These are phyloP conservation scores for Diachasmimorpha longicaudata DNA, from an alignment of 1,140 invertebrate species.

Conservation along the genomic window DNA sequence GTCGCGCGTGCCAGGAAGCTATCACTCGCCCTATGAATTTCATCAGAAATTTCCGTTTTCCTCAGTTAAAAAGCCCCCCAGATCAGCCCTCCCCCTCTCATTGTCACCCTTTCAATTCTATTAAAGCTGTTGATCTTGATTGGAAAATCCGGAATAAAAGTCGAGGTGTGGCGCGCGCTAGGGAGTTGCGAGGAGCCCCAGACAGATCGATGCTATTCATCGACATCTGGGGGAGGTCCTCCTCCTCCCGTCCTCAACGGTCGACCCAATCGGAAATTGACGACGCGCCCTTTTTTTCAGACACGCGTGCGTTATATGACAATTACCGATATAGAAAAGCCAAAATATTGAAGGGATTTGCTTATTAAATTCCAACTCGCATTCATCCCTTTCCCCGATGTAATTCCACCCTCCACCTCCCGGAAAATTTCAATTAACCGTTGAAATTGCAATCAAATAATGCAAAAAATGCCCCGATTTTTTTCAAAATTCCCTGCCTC, in stretches of 20 bases:
- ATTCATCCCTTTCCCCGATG: background rate
- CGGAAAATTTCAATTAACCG: background rate
- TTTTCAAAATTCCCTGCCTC: conserved; percentile 25
- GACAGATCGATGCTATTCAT: conserved; percentile 24
- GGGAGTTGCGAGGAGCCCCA: conserved; percentile 33
- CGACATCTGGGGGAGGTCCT: conserved; percentile 4
- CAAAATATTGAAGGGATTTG: conserved; percentile 7
- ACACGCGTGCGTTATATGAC: background rate
- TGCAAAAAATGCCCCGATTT: background rate
- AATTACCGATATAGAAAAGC: background rate
- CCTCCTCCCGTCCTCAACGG: conserved; percentile 15
- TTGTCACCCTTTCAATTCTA: background rate
- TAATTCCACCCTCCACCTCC: background rate
- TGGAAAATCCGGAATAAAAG: conserved; percentile 33
- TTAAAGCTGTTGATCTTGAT: conserved; percentile 48
- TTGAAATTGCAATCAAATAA: background rate
- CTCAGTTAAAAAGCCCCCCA: background rate
- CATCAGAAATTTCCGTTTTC: background rate
- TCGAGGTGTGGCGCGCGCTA: conserved; percentile 26
- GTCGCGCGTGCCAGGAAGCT: conserved; percentile 53
- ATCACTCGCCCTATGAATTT: conserved; percentile 41
- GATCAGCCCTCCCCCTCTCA: background rate
- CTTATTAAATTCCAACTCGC: conserved; percentile 42
- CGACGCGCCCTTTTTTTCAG: conserved; percentile 26
- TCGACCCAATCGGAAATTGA: conserved; percentile 60